phyloP scores from a whole-genome alignment of 2,113 vertebrate genomes.

The Athene noctua region DNA sequence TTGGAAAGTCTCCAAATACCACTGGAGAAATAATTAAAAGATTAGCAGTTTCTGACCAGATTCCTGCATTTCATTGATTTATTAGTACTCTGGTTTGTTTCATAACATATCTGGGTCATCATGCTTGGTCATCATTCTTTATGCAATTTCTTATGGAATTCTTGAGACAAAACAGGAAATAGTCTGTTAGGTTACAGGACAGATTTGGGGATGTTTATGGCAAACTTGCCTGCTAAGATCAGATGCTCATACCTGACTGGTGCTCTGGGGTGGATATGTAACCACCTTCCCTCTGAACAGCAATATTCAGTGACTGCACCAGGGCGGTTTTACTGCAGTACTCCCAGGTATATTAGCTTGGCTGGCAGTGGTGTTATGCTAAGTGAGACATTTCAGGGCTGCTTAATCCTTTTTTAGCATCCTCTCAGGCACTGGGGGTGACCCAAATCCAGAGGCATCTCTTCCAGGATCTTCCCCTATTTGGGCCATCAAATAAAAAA shows the following conservation, averaged over 20 bases:
- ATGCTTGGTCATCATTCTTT: neutral
- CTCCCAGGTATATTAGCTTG: neutral
- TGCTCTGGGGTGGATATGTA: neutral
- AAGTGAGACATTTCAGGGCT: neutral
- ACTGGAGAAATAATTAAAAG: neutral
- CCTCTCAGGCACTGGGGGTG: neutral
- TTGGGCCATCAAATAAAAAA: neutral
- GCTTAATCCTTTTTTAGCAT: neutral
- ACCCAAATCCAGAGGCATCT: neutral
- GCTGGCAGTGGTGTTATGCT: neutral
- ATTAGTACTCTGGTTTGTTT: neutral
- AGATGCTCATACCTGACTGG: accelerated
- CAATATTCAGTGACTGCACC: neutral
- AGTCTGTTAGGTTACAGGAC: neutral
- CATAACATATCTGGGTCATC: neutral
- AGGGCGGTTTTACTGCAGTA: neutral
- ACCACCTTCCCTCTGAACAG: neutral
- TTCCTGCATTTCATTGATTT: neutral
- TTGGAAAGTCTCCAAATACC: neutral
- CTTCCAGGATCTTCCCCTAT: neutral
- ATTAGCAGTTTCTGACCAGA: neutral
- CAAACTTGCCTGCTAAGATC: neutral
- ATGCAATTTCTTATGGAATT: neutral
- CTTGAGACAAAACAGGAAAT: neutral
- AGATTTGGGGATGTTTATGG: neutral